Evolutionary conservation across 2,113 vertebrate species (phyloP).

Genomic region (Microtus richardsoni): DNA sequence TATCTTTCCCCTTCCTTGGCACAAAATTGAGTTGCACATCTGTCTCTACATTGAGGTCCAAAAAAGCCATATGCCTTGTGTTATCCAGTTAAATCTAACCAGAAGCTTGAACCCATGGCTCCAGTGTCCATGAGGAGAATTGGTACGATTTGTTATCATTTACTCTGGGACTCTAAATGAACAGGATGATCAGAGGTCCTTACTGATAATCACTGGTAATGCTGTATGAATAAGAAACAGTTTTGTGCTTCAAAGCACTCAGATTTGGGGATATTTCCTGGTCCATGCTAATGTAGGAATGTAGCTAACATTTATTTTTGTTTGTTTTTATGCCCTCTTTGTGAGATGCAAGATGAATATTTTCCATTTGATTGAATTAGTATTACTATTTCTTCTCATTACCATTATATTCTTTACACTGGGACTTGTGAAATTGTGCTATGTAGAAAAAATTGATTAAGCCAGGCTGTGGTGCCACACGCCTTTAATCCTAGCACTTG

Average conservation of each 20-base stretch:
- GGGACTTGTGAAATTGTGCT: neutral
- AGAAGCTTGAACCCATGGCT: neutral
- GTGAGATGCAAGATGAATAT: conserved; percentile 10
- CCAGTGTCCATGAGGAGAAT: neutral
- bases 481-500: no score
- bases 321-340: neutral
- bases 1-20: neutral
- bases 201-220: neutral
- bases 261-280: neutral
- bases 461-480: no score
- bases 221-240: neutral
- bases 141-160: neutral
- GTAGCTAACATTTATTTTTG: neutral
- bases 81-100: neutral
- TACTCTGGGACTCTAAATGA: neutral
- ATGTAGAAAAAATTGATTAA: neutral
- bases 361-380: neutral
- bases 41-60: neutral
- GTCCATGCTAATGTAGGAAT: neutral
- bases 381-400: neutral
- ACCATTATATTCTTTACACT: neutral
- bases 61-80: neutral
- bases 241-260: neutral
- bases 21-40: neutral
- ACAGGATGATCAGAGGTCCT: neutral